Base-by-base conservation (phyloP, 1,140 invertebrate genomes). In the Delia radicum region DNA sequence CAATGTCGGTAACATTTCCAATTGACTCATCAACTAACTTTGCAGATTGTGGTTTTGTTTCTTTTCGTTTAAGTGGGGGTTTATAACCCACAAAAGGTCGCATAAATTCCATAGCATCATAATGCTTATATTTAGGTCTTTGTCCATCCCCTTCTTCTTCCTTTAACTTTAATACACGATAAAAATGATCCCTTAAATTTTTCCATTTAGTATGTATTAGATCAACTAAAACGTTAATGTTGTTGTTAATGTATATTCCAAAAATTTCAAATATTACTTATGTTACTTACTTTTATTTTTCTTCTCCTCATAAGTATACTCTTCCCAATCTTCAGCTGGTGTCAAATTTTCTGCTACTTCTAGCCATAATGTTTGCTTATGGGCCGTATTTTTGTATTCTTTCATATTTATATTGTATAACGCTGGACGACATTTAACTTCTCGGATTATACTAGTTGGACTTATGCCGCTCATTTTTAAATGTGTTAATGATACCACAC, bases 31-130 rank as follows among this genome's bases (percentile, higher is more conserved):
- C 33, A 1, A 33, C 33, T 12, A 10, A 7, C 13, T 33, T 12
- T 33, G 7, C 1, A 33, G 7, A 10, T 15, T 42, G 37, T 42
- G 37, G 12, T 3, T 3, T 42, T 42, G 37, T 42, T 42, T 42
- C 37, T 42, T 42, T 13, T 42, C 13, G 7, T 12, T 33, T 33
- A 12, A 33, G 37, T 18, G 27, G 62, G 26, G 13, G 62, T 65
- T 65, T 65, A 4, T 65, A 65, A 10, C 62, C 62, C 2, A 65
- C 62, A 65, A 29, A 65, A 0, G 27, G 26, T 4, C 62, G 27
- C 27, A 65, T 26, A 65, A 65, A 65, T 65, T 65, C 62, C 62
- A 65, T 65, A 65, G 28, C 62, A 29, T 65, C 62, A 65, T 29
- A 65, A 27, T 65, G 29, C 28, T 29, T n/a, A n/a, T 65, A 69